Base-by-base conservation (phyloP, 92 coral and sea anemone genomes). In the Paragorgia papillata region DNA sequence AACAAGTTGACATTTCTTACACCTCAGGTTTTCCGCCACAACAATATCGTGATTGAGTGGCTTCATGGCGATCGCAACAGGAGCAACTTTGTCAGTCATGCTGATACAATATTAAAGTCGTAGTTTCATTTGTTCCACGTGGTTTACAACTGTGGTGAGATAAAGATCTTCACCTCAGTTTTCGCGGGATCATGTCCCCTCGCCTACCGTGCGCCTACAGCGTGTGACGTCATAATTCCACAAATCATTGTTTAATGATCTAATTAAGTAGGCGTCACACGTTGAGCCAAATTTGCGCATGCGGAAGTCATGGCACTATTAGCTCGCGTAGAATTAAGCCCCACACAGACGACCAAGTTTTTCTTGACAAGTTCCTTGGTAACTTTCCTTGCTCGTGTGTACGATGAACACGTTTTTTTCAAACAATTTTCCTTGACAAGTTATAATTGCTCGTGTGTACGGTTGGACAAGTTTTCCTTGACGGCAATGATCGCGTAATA, bases 221-320 rank as follows among this genome's bases (percentile, higher is more conserved):
- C 54, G 40, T 57, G 59, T 44, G 58, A 68, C 75, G 75, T 68
- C 75, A 68, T 29, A 68, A 68, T 68, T 68, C 25, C 14, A 26
- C 29, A 43, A 66, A n/a, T 9, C 3, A 19, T 26, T 68, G 21
- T 3, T 49, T 46, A 46, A 46, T 46, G 14, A 6, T 2, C 53
- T 46, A 2, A 46, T 46, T 6, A 46, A 46, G 15, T 15, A 7
- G n/a, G 2, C n/a, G 53, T 46, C n/a, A 46, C n/a, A 46, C 2
- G 7, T 46, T 7, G 53, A 46, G 15, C 12, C 2, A 46, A 46
- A 46, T 46, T 46, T 46, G 53, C 14, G 53, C 53, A 15, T 15
- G n/a, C 53, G 43, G 5, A 12, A 4, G n/a, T n/a, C n/a, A n/a
- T n/a, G n/a, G n/a, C n/a, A n/a, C n/a, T n/a, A n/a, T n/a, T n/a